These are phyloP conservation scores for Callyntrura guangdongensis DNA, from an alignment of 2,888 invertebrate species.

Conservation along the genomic window DNA sequence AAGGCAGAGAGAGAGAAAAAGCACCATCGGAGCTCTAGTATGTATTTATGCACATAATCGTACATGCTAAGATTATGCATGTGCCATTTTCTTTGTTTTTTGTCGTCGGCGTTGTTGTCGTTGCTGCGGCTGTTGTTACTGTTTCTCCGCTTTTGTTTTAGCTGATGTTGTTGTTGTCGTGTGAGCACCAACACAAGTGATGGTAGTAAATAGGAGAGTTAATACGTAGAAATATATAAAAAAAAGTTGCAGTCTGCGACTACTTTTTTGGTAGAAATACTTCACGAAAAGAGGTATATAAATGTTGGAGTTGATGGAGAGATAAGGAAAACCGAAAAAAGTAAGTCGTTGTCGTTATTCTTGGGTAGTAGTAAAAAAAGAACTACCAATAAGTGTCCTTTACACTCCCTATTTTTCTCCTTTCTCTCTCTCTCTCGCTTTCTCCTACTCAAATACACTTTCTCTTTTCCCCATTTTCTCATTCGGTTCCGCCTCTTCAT, in stretches of 20 bases:
- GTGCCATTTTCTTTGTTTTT: constrained; percentile 26
- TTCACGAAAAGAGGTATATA: constrained; percentile 10
- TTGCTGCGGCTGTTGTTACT: background rate
- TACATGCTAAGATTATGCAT: constrained; percentile 60
- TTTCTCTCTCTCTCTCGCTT: constrained; percentile 13
- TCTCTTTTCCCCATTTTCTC: background rate
- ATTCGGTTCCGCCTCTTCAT: background rate
- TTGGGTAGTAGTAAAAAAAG: constrained; percentile 42
- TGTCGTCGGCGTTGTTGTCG: constrained; percentile 6
- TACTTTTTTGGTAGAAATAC: constrained; percentile 8
- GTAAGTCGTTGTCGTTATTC: constrained; percentile 34
- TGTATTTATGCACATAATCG: constrained; percentile 36
- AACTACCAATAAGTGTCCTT: constrained; percentile 66
- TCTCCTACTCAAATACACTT: background rate
- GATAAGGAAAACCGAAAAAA: constrained; percentile 57
- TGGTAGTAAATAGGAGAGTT: background rate
- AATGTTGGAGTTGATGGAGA: constrained; percentile 60
- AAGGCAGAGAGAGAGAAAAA: no score
- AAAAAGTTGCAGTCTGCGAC: background rate
- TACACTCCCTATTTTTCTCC: constrained; percentile 3
- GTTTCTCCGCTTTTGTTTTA: constrained; percentile 5
- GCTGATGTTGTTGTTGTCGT: background rate
- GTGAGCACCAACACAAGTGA: background rate
- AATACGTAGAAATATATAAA: constrained; percentile 31
- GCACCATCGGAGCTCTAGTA: background rate